These are phyloP conservation scores for Pelodytes ibericus DNA, from an alignment of 2,797 vertebrate genomes.

Conservation along the genomic window DNA sequence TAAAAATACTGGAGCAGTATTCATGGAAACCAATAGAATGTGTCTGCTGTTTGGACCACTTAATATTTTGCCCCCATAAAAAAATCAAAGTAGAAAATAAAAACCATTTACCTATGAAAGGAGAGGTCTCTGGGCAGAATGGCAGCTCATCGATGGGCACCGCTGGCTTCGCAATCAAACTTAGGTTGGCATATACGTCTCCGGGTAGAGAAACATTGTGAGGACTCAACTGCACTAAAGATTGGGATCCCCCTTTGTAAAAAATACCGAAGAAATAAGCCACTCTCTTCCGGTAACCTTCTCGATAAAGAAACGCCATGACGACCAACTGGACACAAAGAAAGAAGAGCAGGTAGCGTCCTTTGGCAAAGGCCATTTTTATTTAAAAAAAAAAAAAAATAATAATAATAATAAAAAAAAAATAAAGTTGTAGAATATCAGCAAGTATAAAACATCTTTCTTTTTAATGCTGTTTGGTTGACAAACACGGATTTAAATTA, in stretches of 20 bases:
- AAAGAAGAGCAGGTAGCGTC: slow-evolving; percentile 78
- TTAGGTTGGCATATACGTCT: slow-evolving; percentile 78
- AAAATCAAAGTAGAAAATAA: too few relatives aligned
- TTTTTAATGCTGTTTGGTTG: too few relatives aligned
- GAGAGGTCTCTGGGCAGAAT: slow-evolving; percentile 76
- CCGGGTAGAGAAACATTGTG: slow-evolving; percentile 53
- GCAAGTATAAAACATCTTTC: too few relatives aligned
- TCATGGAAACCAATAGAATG: too few relatives aligned
- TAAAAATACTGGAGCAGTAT: too few relatives aligned
- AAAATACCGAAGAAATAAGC: slow-evolving; percentile 79
- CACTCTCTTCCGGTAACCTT: slow-evolving; percentile 75
- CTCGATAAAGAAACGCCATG: slow-evolving; percentile 78
- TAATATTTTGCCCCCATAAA: too few relatives aligned
- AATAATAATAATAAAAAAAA: too few relatives aligned
- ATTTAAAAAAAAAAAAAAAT: neutral
- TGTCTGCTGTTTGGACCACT: too few relatives aligned
- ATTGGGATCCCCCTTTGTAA: slow-evolving; percentile 63
- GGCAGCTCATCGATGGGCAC: slow-evolving; percentile 67
- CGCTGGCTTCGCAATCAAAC: slow-evolving; percentile 59
- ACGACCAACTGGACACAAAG: slow-evolving; percentile 80
- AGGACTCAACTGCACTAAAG: neutral
- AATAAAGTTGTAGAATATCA: too few relatives aligned
- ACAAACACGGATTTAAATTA: too few relatives aligned
- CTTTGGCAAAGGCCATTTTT: slow-evolving; percentile 66
- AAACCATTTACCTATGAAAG: slow-evolving; percentile 72